These are phyloP conservation scores for Brachyrhaphis roseni DNA, from an alignment of 2,797 vertebrate species.

Conservation along the genomic window DNA sequence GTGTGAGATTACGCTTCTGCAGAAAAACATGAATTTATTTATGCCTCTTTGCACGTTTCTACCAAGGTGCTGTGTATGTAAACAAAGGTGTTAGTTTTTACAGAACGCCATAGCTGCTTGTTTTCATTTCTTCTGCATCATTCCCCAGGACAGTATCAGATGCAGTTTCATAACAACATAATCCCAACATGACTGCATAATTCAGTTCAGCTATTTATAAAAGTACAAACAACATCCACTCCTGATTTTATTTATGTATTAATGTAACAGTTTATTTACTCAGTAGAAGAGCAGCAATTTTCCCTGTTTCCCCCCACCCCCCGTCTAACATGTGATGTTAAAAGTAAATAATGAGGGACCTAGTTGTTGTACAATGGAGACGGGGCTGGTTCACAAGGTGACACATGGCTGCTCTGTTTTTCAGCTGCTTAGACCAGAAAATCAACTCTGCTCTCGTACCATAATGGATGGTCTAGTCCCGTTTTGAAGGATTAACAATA, in stretches of 20 bases:
- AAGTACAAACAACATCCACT: neutral
- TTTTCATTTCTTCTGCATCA: neutral
- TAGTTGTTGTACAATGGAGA: neutral
- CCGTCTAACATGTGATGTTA: neutral
- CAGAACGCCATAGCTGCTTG: neutral
- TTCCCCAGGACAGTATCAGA: neutral
- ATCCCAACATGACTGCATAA: neutral
- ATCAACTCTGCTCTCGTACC: neutral
- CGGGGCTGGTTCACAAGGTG: neutral
- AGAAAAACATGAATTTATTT: neutral
- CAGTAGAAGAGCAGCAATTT: neutral
- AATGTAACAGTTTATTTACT: neutral
- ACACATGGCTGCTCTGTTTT: neutral
- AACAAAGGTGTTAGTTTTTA: neutral
- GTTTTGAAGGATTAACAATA: neutral
- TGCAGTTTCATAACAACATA: neutral
- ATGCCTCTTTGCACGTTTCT: neutral
- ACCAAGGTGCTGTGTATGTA: slow-evolving; percentile 1
- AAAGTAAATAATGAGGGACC: slow-evolving; percentile 1
- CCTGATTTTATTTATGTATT: neutral
- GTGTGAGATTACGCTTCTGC: neutral
- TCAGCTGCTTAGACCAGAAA: neutral
- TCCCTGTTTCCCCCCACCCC: neutral
- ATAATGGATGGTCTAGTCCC: neutral
- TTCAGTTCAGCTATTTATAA: neutral